Evolutionary conservation across 1,140 invertebrate species (phyloP).

Genomic region (Brachystomella parvula): DNA sequence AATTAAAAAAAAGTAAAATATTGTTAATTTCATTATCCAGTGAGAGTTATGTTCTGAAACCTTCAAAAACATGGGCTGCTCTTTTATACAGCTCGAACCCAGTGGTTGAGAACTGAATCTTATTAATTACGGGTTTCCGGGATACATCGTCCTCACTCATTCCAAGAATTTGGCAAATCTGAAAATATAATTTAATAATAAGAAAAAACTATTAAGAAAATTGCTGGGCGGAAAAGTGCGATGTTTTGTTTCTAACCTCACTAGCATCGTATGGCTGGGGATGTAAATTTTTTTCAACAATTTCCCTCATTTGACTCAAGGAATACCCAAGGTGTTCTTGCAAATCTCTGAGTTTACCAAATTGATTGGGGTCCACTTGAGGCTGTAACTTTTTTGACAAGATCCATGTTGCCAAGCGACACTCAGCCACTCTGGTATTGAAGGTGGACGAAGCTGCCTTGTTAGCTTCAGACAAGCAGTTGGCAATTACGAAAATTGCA

Average conservation of each 20-base stretch:
- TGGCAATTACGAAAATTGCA: constrained; percentile 84
- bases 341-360: constrained; percentile 59
- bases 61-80: constrained; percentile 77
- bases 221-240: too few species aligned
- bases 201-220: not conserved
- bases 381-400: constrained; percentile 55
- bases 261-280: constrained; percentile 62
- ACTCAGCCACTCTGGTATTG: constrained; percentile 91
- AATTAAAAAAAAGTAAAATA: not conserved
- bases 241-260: constrained; percentile 54
- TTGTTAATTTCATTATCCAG: not conserved
- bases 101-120: constrained; percentile 52
- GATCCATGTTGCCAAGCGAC: constrained; percentile 75
- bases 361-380: constrained; percentile 52
- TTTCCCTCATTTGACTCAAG: constrained; percentile 58
- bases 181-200: constrained; percentile 2
- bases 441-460: constrained; percentile 86
- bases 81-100: constrained; percentile 74
- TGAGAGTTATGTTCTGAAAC: constrained; percentile 43
- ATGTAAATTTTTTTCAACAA: constrained; percentile 59
- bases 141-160: constrained; percentile 59
- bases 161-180: constrained; percentile 54
- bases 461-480: constrained; percentile 81
- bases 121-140: constrained; percentile 55
- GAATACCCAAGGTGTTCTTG: constrained; percentile 56